A percentile compares a stretch with the other conserved stretches of the same genome.
Evolutionary conservation across 2,797 vertebrate genomes (phyloP).

Genomic region (Hypotaenidia philippensis): DNA sequence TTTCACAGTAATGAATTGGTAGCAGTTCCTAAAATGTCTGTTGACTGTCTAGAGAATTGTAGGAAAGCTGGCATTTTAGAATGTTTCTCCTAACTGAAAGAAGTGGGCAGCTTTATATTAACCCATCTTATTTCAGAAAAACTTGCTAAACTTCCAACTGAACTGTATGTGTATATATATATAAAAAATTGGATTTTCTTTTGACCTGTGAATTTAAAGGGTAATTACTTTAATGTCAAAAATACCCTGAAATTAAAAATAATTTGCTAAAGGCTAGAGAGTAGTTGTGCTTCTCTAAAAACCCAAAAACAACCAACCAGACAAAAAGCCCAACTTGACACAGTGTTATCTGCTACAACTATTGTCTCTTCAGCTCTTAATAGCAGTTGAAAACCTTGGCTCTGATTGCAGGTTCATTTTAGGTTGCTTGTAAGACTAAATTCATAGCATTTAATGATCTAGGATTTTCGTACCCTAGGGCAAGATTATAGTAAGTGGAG

Average conservation of each 20-base stretch:
- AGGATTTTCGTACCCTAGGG: conserved; percentile 68
- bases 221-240: neutral
- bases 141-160: neutral
- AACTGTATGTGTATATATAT: neutral
- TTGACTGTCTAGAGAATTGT: conserved; percentile 49
- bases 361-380: neutral
- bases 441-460: conserved; percentile 58
- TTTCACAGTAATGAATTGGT: conserved; percentile 66
- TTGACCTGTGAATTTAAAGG: neutral
- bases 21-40: conserved; percentile 54
- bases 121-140: neutral
- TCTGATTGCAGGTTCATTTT: conserved; percentile 35
- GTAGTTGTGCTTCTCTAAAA: neutral
- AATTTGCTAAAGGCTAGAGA: neutral
- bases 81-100: neutral
- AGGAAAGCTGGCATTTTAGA: conserved; percentile 59
- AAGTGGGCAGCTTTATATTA: conserved; percentile 42
- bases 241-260: neutral
- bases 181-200: neutral
- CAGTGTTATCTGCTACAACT: neutral
- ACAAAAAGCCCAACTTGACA: neutral
- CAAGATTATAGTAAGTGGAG: conserved; percentile 62
- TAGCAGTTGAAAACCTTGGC: neutral
- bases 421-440: conserved; percentile 56
- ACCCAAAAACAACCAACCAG: too few species aligned